Conservation (phyloP, 2,113 vertebrate species). For the Artemisiospiza belli region DNA sequence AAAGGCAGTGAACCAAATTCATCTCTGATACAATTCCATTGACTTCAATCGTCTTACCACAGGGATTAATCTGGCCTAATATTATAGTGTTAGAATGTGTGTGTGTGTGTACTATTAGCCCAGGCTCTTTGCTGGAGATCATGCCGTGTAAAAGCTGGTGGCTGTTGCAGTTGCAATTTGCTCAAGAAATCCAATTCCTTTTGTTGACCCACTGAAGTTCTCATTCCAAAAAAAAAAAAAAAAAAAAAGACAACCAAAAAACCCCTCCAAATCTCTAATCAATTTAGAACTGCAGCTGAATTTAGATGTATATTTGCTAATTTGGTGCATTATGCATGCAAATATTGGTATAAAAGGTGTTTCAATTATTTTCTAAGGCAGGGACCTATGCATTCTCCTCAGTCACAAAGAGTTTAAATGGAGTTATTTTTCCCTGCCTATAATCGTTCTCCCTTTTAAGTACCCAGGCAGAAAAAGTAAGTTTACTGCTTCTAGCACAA, state of each 20-base stretch:
- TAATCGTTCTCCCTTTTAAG: conserved; percentile 98
- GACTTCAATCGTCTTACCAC: conserved; percentile 58
- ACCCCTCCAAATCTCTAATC: neutral
- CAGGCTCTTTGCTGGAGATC: conserved; percentile 41
- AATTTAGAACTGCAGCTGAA: conserved; percentile 71
- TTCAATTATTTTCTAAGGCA: conserved; percentile 86
- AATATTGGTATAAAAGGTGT: conserved; percentile 85
- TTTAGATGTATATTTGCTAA: conserved; percentile 80
- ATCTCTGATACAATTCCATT: conserved; percentile 58
- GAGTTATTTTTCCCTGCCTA: conserved; percentile 98
- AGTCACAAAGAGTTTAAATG: conserved; percentile 97
- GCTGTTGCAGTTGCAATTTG: conserved; percentile 69
- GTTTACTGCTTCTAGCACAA: conserved; percentile 99
- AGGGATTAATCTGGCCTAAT: conserved; percentile 57
- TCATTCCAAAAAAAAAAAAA: neutral
- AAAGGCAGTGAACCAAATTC: conserved; percentile 62
- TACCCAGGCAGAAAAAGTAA: conserved; percentile 98
- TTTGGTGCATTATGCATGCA: conserved; percentile 82
- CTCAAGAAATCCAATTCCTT: conserved; percentile 63
- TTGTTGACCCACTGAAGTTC: conserved; percentile 70
- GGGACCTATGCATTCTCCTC: conserved; percentile 91
- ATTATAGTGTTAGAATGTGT: conserved; percentile 28
- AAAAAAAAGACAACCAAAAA: neutral
- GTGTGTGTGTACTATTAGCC: conserved; percentile 10
- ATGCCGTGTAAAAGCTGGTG: conserved; percentile 37